phyloP scores from a whole-genome alignment of 1,140 invertebrate species.

The Drosophila sulfurigaster region DNA sequence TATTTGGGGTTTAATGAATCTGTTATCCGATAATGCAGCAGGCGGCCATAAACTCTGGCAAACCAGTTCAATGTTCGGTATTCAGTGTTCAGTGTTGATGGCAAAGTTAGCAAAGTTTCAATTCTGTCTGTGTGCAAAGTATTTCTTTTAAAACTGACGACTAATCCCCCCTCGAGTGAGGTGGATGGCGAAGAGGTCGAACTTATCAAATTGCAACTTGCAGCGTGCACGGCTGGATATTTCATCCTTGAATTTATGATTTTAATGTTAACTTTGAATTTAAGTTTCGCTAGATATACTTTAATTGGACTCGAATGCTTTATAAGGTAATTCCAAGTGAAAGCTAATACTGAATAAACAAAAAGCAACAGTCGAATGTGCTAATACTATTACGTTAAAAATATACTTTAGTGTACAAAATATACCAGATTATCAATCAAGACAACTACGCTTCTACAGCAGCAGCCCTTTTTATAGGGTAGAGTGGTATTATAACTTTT shows the following conservation, averaged over 20 bases:
- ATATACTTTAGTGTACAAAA: too few species aligned
- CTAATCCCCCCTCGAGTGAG: not conserved
- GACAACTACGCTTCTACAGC: too few species aligned
- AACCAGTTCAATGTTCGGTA: slow-evolving; percentile 18
- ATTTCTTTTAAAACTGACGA: slow-evolving; percentile 53
- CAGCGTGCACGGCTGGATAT: not conserved
- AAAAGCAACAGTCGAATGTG: too few species aligned
- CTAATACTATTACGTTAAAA: too few species aligned
- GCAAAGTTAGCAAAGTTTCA: slow-evolving; percentile 72
- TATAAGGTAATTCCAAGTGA: not conserved
- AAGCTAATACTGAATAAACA: too few species aligned
- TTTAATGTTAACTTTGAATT: slow-evolving; percentile 17
- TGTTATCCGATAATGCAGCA: slow-evolving; percentile 76
- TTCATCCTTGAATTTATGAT: slow-evolving; percentile 8
- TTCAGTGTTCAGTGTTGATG: slow-evolving; percentile 12
- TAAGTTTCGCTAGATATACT: not conserved
- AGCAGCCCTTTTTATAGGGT: too few species aligned
- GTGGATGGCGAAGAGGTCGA: slow-evolving; percentile 17
- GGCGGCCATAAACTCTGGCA: slow-evolving; percentile 38
- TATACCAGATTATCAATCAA: too few species aligned
- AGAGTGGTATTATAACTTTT: too few species aligned
- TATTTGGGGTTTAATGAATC: slow-evolving; percentile 76
- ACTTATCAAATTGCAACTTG: slow-evolving; percentile 57
- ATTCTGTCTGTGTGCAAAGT: slow-evolving; percentile 55
- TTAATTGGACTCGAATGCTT: not conserved